phyloP scores from a whole-genome alignment of 2,113 vertebrate genomes.

The Trematomus loennbergii region DNA sequence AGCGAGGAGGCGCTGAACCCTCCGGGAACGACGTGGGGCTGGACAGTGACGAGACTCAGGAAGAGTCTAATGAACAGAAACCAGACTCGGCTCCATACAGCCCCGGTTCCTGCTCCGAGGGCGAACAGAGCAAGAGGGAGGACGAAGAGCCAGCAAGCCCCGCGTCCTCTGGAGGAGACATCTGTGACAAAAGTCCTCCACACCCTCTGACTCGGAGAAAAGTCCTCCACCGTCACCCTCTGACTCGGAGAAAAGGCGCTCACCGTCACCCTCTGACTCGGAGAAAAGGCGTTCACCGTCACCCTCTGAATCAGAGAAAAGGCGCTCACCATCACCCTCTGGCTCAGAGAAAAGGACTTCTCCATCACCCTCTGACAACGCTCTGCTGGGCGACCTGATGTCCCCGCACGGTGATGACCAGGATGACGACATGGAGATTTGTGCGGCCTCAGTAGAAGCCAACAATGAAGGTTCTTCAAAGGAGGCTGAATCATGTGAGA shows the following conservation, averaged over 20 bases:
- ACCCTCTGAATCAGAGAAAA: conserved; percentile 16
- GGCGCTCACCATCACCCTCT: not conserved
- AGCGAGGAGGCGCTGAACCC: conserved; percentile 12
- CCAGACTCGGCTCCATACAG: conserved; percentile 39
- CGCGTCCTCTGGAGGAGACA: conserved; percentile 28
- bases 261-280: conserved; percentile 18
- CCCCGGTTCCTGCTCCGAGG: conserved; percentile 40
- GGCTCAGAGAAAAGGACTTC: conserved; percentile 16
- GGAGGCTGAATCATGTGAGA: conserved; percentile 23
- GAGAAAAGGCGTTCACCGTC: conserved; percentile 26
- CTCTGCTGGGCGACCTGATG: conserved; percentile 20
- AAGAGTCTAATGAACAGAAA: conserved; percentile 28
- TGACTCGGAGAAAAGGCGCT: conserved; percentile 4
- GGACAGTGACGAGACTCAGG: conserved; percentile 50
- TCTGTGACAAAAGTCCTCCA: conserved; percentile 22
- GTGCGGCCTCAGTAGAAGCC: conserved; percentile 24
- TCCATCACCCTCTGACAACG: conserved; percentile 20
- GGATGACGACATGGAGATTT: conserved; percentile 46
- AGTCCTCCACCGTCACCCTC: conserved; percentile 22
- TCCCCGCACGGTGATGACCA: conserved; percentile 51
- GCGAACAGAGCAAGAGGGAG: conserved; percentile 1
- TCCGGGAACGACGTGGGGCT: conserved; percentile 25
- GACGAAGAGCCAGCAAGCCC: conserved; percentile 43
- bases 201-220: conserved; percentile 32
- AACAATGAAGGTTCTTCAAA: conserved; percentile 28